Evolutionary conservation across 2,888 invertebrate genomes (phyloP), one percentile per base, ranked within the genome.

Genomic region (Muschampia plurimacula): DNA sequence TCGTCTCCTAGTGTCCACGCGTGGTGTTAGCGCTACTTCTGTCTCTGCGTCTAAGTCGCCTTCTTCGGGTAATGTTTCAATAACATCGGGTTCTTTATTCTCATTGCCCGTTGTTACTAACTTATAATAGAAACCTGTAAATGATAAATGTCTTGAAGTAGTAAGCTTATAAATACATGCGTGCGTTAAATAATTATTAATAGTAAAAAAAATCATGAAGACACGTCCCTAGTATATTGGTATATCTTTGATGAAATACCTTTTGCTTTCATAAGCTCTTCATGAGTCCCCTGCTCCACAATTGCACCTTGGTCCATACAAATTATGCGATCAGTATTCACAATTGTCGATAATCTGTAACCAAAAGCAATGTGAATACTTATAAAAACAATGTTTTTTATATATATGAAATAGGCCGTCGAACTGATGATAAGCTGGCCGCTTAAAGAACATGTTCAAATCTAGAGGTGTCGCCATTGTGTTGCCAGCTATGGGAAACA

Each of bases 201-300:
- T n/a, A n/a, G n/a, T n/a, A n/a, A n/a, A n/a, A n/a, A n/a, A n/a
- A n/a, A n/a, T n/a, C n/a, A n/a, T n/a, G n/a, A n/a, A n/a, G n/a
- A n/a, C 32, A 32, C 2, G 2, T 32, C 3, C 32, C 3, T 32
- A 2, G 2, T 32, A 32, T 32, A 3, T 41, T 1, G 4, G 1
- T 41, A 44, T 12, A 44, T 44, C 10, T 12, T 44, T 44, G 12
- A 9, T 12, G 9, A 44, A 2, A 3, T 70, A 72, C 97, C 96
- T 88, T 95, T 95, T 28, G 92, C 89, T 67, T 95, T 95, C 95
- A 97, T 96, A 4, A 97, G 94, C 77, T 97, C 96, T 46, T 96
- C 95, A 80, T 97, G 97, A 4, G 96, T 96, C 49, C 97, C 97
- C 84, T 96, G 94, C 84, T 97, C 97, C 0, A 95, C 96, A 1